Evolutionary conservation across 2,797 vertebrate species (phyloP), one percentile per base, ranked within the genome.

Genomic region (Lindbergichthys nudifrons): DNA sequence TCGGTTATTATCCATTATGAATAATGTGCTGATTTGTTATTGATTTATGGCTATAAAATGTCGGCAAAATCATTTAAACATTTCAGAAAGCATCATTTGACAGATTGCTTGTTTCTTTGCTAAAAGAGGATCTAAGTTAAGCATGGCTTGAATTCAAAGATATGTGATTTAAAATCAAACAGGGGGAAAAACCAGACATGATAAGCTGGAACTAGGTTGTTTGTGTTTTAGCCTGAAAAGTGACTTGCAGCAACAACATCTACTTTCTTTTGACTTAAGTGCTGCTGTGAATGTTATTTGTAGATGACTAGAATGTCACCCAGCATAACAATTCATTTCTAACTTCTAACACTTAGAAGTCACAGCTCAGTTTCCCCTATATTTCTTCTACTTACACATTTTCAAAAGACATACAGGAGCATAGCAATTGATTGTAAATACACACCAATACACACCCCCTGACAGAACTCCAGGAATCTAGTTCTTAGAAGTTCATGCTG

Each of bases 401-500:
- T 63, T 42, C 26, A 60, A 21, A 70, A 19, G 4, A 18, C 32
- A 39, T 10, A 26, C 26, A 58, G 15, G 0, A 5, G 1, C 11
- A 50, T 39, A 60, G 19, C 45, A 47, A 56, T 42, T 6, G 4
- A 32, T 64, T 51, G 14, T 18, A 65, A 58, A 59, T 71, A 1
- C 51, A 41, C 45, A 42, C 48, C 75, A 65, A 53, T 7, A 46
- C 11, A 36, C 10, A 26, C 39, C 69, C n/a, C 32, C 48, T 48
- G 16, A 43, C 19, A 32, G 62, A 77, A 50, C 47, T 63, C 51
- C 36, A 79, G 39, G 46, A 67, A 57, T 57, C 32, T n/a, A 46
- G n/a, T 63, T 65, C 63, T 68, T 42, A 19, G 50, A 73, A 39
- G 56, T 72, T 59, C 16, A 32, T 74, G 73, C 43, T 39, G 78